phyloP scores from a whole-genome alignment of 2,888 invertebrate species.

The Cheilosia vulpina region DNA sequence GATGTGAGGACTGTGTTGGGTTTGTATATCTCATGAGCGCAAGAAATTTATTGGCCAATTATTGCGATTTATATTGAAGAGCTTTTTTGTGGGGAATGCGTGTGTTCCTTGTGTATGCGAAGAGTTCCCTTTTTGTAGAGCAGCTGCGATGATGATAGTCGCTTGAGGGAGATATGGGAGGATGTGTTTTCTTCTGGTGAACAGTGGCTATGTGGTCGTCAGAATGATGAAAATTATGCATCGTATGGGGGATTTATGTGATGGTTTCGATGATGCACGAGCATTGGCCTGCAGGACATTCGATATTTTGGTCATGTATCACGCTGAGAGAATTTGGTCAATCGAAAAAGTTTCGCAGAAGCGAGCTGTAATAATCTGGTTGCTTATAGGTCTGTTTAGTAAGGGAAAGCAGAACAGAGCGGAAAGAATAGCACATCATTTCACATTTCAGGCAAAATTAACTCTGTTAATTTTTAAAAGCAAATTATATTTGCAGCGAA shows the following conservation, averaged over 20 bases:
- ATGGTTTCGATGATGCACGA: slow-evolving; percentile 68
- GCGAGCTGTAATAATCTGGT: too few relatives aligned
- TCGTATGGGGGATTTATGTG: slow-evolving; percentile 66
- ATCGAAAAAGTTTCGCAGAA: not conserved
- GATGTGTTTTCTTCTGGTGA: slow-evolving; percentile 26
- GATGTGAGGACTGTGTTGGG: slow-evolving; percentile 12
- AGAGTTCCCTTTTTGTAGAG: slow-evolving; percentile 6
- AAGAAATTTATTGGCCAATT: slow-evolving; percentile 69
- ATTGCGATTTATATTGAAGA: slow-evolving; percentile 63
- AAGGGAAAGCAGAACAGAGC: too few relatives aligned
- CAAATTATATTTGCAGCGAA: too few relatives aligned
- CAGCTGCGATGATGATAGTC: slow-evolving; percentile 43
- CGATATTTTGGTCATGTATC: slow-evolving; percentile 62
- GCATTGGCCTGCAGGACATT: slow-evolving; percentile 57
- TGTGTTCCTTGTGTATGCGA: slow-evolving; percentile 37
- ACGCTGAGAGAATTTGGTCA: slow-evolving; percentile 41
- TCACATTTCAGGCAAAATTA: too few relatives aligned
- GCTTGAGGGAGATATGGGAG: slow-evolving; percentile 46
- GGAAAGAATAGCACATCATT: too few relatives aligned
- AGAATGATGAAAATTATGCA: slow-evolving; percentile 58
- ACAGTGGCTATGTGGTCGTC: slow-evolving; percentile 38
- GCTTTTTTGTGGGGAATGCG: slow-evolving; percentile 31
- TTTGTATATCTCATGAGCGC: slow-evolving; percentile 16
- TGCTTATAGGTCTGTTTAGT: too few relatives aligned
- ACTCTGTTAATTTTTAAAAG: too few relatives aligned